A percentile compares a stretch with the other conserved stretches of the same genome.
Conservation (phyloP, 2,797 vertebrate species). For the Onychomys torridus region DNA sequence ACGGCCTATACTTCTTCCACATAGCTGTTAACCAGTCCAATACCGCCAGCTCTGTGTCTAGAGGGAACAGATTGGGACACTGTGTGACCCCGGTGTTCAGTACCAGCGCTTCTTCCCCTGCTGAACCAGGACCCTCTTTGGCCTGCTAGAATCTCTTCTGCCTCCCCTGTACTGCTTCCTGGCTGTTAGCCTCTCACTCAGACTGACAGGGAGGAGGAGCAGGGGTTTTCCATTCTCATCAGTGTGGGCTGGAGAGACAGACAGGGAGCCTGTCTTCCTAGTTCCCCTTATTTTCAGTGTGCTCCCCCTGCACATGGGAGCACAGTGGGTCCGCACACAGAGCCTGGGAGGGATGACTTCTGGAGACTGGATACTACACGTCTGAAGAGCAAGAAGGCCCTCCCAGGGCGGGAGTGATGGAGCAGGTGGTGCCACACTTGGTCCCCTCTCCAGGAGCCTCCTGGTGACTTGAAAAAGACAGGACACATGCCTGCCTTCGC, state of each 20-base stretch:
- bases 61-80: not conserved
- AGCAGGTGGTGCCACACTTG: not conserved
- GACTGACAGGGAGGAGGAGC: not conserved
- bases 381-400: not conserved
- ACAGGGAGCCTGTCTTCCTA: not conserved
- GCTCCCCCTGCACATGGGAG: not conserved
- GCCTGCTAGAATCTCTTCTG: not conserved
- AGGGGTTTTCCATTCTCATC: not conserved
- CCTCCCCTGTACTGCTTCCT: not conserved
- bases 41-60: not conserved
- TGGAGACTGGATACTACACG: not conserved
- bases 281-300: not conserved
- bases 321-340: not conserved
- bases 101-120: not conserved
- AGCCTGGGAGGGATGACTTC: not conserved
- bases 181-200: not conserved
- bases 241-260: not conserved
- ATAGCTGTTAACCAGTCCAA: fast-evolving
- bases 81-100: not conserved
- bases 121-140: not conserved
- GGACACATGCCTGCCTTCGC: not conserved
- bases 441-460: conserved; percentile 25
- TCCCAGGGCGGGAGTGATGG: fast-evolving
- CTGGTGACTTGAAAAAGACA: conserved; percentile 60
- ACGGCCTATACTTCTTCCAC: not conserved